Evolutionary conservation across 1,140 invertebrate species (phyloP).

Genomic region (Zaprionus capensis): DNA sequence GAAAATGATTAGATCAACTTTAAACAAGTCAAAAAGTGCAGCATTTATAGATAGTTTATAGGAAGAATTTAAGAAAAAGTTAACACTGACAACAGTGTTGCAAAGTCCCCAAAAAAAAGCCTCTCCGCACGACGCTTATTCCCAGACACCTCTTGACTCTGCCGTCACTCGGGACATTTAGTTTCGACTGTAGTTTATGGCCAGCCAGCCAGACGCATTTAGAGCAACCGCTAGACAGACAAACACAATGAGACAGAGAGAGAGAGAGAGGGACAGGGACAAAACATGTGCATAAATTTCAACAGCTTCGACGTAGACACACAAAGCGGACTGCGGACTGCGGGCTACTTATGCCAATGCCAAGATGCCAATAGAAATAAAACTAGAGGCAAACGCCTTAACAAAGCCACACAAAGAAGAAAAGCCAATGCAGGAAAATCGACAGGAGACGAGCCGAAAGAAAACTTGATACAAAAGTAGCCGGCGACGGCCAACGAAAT

Average conservation of each 20-base stretch:
- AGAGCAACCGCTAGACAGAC: conserved; percentile 2
- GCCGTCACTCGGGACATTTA: conserved; percentile 26
- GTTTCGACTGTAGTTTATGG: conserved; percentile 52
- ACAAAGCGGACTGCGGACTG: conserved; percentile 49
- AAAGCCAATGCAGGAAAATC: conserved; percentile 24
- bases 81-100: background rate
- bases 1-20: background rate
- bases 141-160: conserved; percentile 50
- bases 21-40: background rate
- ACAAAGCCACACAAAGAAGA: conserved; percentile 60
- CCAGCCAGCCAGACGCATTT: conserved; percentile 47
- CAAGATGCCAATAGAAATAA: conserved; percentile 38
- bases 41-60: background rate
- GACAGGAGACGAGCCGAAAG: conserved; percentile 16
- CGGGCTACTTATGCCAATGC: conserved; percentile 58
- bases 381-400: conserved; percentile 43
- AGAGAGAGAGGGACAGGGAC: background rate
- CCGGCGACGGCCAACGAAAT: conserved; percentile 54
- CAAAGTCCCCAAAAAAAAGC: background rate
- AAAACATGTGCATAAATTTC: conserved; percentile 67
- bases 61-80: background rate
- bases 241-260: background rate
- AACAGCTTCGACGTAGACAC: conserved; percentile 45
- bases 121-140: conserved; percentile 19
- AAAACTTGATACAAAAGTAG: conserved; percentile 60